Base-by-base conservation (phyloP, 2,888 invertebrate species). In the Rhagophthalmus giganteus region DNA sequence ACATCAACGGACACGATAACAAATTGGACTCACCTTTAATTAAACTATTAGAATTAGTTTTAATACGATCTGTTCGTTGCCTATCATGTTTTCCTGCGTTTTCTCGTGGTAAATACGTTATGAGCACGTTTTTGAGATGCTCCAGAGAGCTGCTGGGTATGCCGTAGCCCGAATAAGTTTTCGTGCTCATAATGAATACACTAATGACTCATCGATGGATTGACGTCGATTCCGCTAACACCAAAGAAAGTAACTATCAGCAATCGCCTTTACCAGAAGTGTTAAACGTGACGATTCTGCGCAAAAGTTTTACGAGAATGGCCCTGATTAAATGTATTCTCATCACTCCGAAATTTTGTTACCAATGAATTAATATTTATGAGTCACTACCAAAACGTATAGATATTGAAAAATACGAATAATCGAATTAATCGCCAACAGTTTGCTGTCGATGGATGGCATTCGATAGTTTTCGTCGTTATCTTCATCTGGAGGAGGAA, bases 71-170 rank as follows among this genome's bases (percentile, higher is more conserved):
- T 16, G 48, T 47, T 33, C 48, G 54, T 41, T 54, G 55, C 37
- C 76, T 67, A 63, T 79, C 79, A 64, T 74, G 72, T 27, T 75
- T 73, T 5, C 78, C 77, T 46, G 81, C 74, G 68, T 81, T 81
- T 70, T 81, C 81, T 54, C 77, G 73, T 20, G 80, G 79, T 62
- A 81, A 64, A 27, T 81, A 80, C 53, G 76, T 76, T 60, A 81
- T 78, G 44, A 81, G 74, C 60, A 81, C 79, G 42, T 79, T 79
- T 51, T 81, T 69, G 48, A 81, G 74, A 58, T 78, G 76, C 58
- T 78, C 78, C 50, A 81, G 72, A 50, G 80, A 78, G 64, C 76
- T 76, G 66, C 76, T 76, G 39, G 76, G 73, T 64, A 77, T 76
- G 44, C 74, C 74, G 46, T 75, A 67, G 60, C 75, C 73, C 2